Percentiles rank a stretch among this genome's conserved stretches.
These are phyloP conservation scores for Tyrannus savana DNA, from an alignment of 2,113 vertebrate genomes.

Conservation along the genomic window DNA sequence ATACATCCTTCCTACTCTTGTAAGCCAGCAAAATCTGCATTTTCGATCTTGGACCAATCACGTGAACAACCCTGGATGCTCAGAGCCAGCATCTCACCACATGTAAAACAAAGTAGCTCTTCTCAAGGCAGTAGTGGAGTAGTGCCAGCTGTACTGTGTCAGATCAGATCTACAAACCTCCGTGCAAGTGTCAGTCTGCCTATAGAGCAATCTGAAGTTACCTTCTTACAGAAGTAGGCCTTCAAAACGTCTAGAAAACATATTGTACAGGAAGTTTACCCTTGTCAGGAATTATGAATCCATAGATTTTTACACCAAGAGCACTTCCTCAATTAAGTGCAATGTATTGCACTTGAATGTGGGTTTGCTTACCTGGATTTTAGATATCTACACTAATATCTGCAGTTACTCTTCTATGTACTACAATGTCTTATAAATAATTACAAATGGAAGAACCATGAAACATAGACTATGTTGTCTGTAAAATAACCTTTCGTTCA, in stretches of 20 bases:
- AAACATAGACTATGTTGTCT: neutral
- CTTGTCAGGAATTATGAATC: neutral
- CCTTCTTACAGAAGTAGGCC: neutral
- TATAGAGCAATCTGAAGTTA: neutral
- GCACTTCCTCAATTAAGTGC: neutral
- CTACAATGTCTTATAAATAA: neutral
- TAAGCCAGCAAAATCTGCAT: slow-evolving; percentile 5
- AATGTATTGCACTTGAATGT: neutral
- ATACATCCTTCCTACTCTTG: slow-evolving; percentile 29
- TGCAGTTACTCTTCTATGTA: neutral
- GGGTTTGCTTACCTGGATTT: neutral
- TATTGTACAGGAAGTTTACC: neutral
- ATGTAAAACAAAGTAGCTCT: neutral
- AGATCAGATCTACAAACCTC: slow-evolving; percentile 31
- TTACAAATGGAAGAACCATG: neutral
- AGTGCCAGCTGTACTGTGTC: neutral
- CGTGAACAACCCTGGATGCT: neutral
- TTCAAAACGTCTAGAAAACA: neutral
- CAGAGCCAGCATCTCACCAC: slow-evolving; percentile 17
- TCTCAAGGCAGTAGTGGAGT: slow-evolving; percentile 12
- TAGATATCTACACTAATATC: neutral
- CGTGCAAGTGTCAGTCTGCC: neutral
- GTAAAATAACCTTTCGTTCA: neutral
- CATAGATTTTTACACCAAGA: neutral
- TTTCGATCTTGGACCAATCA: slow-evolving; percentile 15